Evolutionary conservation across 2,888 invertebrate species (phyloP).

Genomic region (Ormia ochracea): DNA sequence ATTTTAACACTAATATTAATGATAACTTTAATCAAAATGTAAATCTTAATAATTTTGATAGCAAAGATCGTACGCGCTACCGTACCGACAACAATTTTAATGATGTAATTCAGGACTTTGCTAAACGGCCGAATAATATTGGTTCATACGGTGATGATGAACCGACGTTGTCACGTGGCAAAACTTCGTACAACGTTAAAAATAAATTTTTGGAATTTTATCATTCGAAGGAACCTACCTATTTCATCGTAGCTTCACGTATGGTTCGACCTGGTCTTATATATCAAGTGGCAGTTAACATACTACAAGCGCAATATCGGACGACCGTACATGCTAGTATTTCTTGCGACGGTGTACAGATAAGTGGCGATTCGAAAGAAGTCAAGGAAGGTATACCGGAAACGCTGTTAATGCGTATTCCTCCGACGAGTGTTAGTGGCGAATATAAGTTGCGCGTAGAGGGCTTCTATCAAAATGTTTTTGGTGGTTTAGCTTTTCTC

Average conservation of each 20-base stretch:
- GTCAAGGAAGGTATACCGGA: constrained; percentile 92
- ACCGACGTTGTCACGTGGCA: constrained; percentile 68
- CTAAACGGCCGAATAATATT: constrained; percentile 62
- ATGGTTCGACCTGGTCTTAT: constrained; percentile 94
- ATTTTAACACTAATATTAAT: constrained; percentile 47
- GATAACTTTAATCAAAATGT: constrained; percentile 57
- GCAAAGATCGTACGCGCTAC: constrained; percentile 65
- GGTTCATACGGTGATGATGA: constrained; percentile 66
- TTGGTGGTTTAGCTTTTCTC: constrained; percentile 91
- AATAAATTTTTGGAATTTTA: constrained; percentile 71
- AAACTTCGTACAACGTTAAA: constrained; percentile 71
- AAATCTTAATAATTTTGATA: constrained; percentile 52
- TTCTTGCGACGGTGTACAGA: constrained; percentile 91
- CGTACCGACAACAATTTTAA: constrained; percentile 67
- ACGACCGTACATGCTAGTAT: constrained; percentile 92
- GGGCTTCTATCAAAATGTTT: constrained; percentile 82
- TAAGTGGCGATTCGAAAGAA: constrained; percentile 87
- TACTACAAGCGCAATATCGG: constrained; percentile 86
- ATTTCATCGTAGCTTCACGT: constrained; percentile 93
- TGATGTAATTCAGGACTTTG: constrained; percentile 67
- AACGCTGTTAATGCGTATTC: constrained; percentile 92
- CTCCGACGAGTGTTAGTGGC: constrained; percentile 88
- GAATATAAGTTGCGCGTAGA: constrained; percentile 90
- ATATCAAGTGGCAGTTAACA: constrained; percentile 90
- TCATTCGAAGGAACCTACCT: constrained; percentile 79